Conservation (phyloP, 1,140 invertebrate genomes). For the Dolichoris vasculosae region DNA sequence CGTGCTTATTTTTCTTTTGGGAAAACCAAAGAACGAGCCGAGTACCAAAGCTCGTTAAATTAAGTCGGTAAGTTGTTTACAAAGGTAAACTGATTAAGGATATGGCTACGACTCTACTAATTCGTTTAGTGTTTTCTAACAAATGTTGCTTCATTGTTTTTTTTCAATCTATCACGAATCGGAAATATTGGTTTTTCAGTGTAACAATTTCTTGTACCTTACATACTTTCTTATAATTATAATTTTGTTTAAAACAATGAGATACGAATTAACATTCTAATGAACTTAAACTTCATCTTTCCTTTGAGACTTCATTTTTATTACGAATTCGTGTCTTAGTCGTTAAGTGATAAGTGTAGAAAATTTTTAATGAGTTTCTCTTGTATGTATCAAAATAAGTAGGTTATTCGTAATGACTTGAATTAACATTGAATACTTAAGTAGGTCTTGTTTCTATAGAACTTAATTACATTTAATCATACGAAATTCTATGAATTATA, state of each 20-base stretch:
- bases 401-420: background rate
- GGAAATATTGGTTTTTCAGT: too few relatives aligned
- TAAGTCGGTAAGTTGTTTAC: background rate
- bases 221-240: background rate
- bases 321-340: background rate
- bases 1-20: background rate
- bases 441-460: background rate
- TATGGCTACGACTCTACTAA: background rate
- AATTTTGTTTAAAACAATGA: background rate
- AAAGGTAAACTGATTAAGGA: background rate
- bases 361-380: background rate
- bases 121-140: background rate
- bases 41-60: constrained; percentile 14
- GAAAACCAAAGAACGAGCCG: too few relatives aligned
- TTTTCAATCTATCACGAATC: too few relatives aligned
- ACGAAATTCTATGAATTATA: too few relatives aligned
- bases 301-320: background rate
- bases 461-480: too few relatives aligned
- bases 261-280: background rate
- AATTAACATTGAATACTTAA: background rate
- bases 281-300: background rate
- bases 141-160: background rate
- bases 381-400: background rate
- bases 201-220: too few relatives aligned
- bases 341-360: background rate